phyloP scores from a whole-genome alignment of 2,113 vertebrate genomes.

The Macquaria australasica region DNA sequence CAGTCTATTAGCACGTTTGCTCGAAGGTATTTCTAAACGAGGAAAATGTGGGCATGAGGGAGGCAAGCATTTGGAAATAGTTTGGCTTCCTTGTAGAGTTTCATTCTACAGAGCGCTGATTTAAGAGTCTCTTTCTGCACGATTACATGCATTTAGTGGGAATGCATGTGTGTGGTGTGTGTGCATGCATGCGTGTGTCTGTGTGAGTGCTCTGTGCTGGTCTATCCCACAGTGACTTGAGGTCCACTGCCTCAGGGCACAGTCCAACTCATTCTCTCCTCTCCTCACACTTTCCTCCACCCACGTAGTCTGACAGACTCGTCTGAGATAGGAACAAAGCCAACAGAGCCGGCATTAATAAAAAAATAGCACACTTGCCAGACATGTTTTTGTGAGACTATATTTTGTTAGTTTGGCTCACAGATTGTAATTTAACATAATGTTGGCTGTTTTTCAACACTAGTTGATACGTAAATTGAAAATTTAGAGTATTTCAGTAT shows the following conservation, averaged over 20 bases:
- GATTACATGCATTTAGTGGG: slow-evolving; percentile 50
- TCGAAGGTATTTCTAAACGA: slow-evolving; percentile 61
- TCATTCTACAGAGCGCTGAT: slow-evolving; percentile 27
- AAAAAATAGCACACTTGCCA: slow-evolving; percentile 27
- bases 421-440: slow-evolving; percentile 16
- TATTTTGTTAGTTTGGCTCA: slow-evolving; percentile 40
- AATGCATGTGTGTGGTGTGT: slow-evolving; percentile 18
- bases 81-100: slow-evolving; percentile 42
- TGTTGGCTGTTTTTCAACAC: slow-evolving; percentile 11
- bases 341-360: slow-evolving; percentile 48
- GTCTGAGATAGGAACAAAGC: slow-evolving; percentile 68
- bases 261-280: slow-evolving; percentile 62
- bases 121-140: slow-evolving; percentile 54
- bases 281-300: slow-evolving; percentile 72
- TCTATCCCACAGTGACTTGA: slow-evolving; percentile 65
- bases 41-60: slow-evolving; percentile 55
- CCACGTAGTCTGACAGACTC: slow-evolving; percentile 74
- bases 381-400: slow-evolving; percentile 30
- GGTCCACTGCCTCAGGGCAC: slow-evolving; percentile 68
- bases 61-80: slow-evolving; percentile 55
- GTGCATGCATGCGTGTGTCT: slow-evolving; percentile 15
- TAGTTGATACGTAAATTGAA: not conserved
- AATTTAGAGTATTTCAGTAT: slow-evolving; percentile 4
- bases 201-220: slow-evolving; percentile 26
- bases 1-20: slow-evolving; percentile 37